A percentile compares a stretch with the other conserved stretches of the same genome.
Conservation (phyloP, 1,140 invertebrate genomes). For the Drosophila sturtevanti region DNA sequence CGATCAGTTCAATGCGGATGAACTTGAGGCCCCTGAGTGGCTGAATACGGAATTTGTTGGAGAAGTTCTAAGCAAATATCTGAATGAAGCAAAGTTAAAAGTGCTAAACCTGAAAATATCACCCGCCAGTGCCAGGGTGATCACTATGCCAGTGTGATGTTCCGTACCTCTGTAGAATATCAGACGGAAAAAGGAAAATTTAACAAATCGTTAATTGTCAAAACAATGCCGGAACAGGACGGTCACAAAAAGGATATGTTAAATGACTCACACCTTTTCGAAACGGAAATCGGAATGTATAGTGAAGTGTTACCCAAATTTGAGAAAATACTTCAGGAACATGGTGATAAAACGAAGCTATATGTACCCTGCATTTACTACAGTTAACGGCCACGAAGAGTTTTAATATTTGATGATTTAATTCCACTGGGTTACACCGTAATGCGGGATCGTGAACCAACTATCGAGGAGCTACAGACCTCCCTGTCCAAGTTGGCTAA, state of each 20-base stretch:
- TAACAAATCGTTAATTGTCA: conserved; percentile 59
- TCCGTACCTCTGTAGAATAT: conserved; percentile 46
- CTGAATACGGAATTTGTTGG: conserved; percentile 50
- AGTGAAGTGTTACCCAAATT: conserved; percentile 54
- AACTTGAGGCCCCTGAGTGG: conserved; percentile 64
- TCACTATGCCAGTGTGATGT: conserved; percentile 79
- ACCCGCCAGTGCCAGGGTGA: conserved; percentile 68
- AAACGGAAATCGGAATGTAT: conserved; percentile 71
- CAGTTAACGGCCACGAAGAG: conserved; percentile 42
- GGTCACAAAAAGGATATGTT: conserved; percentile 65
- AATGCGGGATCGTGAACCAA: conserved; percentile 35
- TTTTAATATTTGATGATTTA: conserved; percentile 68
- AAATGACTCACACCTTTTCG: conserved; percentile 44
- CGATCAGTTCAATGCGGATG: conserved; percentile 55
- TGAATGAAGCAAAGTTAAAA: conserved; percentile 29
- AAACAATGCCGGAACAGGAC: conserved; percentile 68
- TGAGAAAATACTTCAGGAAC: conserved; percentile 48
- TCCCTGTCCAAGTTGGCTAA: conserved; percentile 55
- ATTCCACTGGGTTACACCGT: conserved; percentile 42
- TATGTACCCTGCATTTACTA: conserved; percentile 46
- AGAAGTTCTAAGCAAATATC: conserved; percentile 36
- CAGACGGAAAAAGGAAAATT: background rate
- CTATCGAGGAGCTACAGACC: conserved; percentile 37
- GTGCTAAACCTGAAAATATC: conserved; percentile 42
- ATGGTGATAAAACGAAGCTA: conserved; percentile 42